Percentiles rank a stretch among this genome's conserved stretches.
Evolutionary conservation across 2,888 invertebrate species (phyloP).

Genomic region (Melieria omissa): DNA sequence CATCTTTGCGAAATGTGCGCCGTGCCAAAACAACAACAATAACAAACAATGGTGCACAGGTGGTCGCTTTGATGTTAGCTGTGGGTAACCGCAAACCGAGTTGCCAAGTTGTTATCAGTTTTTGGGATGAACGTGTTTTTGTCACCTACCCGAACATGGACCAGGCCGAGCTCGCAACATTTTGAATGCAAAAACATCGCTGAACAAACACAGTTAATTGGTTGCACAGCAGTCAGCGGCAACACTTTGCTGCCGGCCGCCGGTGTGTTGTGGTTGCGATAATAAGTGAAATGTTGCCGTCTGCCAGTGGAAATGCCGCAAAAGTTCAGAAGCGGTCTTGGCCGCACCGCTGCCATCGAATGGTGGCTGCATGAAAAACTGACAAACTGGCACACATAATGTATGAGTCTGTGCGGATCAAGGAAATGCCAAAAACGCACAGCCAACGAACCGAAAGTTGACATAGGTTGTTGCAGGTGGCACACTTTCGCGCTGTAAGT

Average conservation of each 20-base stretch:
- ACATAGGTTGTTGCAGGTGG: conserved; percentile 34
- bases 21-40: too few species aligned
- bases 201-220: background rate
- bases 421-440: conserved; percentile 5
- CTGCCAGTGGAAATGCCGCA: too few species aligned
- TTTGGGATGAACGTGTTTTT: background rate
- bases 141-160: background rate
- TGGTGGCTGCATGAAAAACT: too few species aligned
- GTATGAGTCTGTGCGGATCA: background rate
- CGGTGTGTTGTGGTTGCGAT: background rate
- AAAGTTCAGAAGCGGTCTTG: too few species aligned
- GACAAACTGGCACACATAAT: too few species aligned
- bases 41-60: background rate
- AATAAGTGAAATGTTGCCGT: background rate
- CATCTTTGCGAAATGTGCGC: too few species aligned
- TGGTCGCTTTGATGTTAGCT: background rate
- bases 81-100: background rate
- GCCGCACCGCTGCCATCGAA: too few species aligned
- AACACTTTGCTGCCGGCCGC: background rate
- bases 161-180: background rate
- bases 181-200: background rate
- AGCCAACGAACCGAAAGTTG: conserved; percentile 39
- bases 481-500: too few species aligned
- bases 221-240: conserved; percentile 1
- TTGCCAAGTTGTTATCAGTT: conserved; percentile 1